Percentiles rank a stretch among this genome's conserved stretches.
Evolutionary conservation across 2,113 vertebrate genomes (phyloP).

Genomic region (Xiphorhynchus elegans): DNA sequence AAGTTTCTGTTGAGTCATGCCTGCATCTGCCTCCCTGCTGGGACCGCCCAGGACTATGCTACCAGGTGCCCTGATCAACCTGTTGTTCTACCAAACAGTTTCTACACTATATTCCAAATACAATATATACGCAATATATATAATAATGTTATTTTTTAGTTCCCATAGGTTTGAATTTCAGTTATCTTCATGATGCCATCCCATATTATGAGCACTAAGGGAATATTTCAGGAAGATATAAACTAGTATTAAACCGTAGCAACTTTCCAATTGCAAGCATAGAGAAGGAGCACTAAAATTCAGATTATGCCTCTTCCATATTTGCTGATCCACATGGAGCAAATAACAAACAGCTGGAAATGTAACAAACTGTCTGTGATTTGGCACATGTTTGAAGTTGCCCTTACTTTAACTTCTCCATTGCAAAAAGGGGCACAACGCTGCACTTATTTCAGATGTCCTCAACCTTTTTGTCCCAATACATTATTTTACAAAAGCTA

Average conservation of each 20-base stretch:
- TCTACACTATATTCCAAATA: background rate
- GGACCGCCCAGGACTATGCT: background rate
- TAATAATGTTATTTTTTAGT: background rate
- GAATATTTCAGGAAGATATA: background rate
- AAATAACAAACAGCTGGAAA: background rate
- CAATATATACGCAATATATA: fast-evolving
- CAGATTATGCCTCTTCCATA: background rate
- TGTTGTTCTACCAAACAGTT: background rate
- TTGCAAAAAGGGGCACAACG: background rate
- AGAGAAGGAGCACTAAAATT: background rate
- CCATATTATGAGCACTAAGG: background rate
- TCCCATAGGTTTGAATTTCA: background rate
- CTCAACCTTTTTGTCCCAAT: background rate
- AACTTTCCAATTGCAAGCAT: background rate
- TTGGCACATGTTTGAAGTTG: background rate
- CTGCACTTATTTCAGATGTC: background rate
- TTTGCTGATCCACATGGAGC: background rate
- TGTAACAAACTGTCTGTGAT: background rate
- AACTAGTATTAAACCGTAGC: background rate
- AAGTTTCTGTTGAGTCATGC: fast-evolving
- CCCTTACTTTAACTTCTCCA: background rate
- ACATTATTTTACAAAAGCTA: background rate
- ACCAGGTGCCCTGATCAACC: background rate
- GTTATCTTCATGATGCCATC: background rate
- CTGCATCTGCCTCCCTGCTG: background rate